Base-by-base conservation (phyloP, 1,140 invertebrate species). In the Drosophila yakuba region DNA sequence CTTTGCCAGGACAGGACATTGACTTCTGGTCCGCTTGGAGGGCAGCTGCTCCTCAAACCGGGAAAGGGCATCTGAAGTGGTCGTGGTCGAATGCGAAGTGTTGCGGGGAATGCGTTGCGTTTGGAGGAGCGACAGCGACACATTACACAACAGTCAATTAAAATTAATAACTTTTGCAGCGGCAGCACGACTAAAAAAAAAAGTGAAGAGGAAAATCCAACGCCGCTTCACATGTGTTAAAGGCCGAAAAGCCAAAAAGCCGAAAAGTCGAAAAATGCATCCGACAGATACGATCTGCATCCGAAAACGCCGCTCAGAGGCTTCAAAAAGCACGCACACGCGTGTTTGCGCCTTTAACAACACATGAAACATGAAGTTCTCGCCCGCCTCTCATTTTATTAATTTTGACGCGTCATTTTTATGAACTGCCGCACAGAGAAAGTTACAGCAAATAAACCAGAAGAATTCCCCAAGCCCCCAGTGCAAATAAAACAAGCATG, bases 71-170 rank as follows among this genome's bases (percentile, higher is more conserved):
- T 78, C 74, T 82, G 82, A 88, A 86, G 82, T 86, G 81, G 64
- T 48, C 45, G 62, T 56, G 44, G 72, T 68, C 67, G 71, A 82
- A 83, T 54, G 63, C 67, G 61, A 82, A 83, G 80, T 79, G 78
- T 78, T 50, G 74, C 23, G 44, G 50, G 80, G 74, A 78, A 82
- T 82, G 68, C 55, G 78, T 43, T 25, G 39, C 36, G 45, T n/a
- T 59, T 39, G 57, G 57, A 55, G 66, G 50, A 68, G 68, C 78
- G 69, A 86, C 74, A 75, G 64, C 64, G 35, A 51, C 64, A 88
- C 79, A 86, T 86, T 86, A 86, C 83, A 86, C 83, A 86, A 86
- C 83, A 86, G 83, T 86, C 83, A 86, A 86, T 86, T 86, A 88
- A 86, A 86, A 86, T 88, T 86, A 86, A 86, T 86, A 86, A 86